Conservation (phyloP, 2,797 vertebrate genomes). For the Tadarida brasiliensis region DNA sequence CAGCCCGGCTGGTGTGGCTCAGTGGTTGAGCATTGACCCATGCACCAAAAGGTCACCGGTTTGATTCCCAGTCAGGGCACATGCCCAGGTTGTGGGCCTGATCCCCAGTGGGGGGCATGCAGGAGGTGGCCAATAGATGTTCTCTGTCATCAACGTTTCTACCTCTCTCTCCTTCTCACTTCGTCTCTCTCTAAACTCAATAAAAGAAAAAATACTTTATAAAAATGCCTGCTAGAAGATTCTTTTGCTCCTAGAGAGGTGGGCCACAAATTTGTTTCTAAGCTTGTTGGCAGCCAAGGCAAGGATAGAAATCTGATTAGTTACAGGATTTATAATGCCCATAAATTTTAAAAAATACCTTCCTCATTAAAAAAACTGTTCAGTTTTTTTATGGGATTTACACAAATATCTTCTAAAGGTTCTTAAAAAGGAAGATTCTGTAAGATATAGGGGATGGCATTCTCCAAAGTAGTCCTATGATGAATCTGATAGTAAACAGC, state of each 20-base stretch:
- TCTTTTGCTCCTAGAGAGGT: not conserved
- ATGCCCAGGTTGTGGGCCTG: no score
- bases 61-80: no score
- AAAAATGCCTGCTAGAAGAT: not conserved
- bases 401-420: not conserved
- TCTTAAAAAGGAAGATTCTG: not conserved
- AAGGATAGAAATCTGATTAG: not conserved
- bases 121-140: no score
- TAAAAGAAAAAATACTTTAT: no score
- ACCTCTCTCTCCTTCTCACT: no score
- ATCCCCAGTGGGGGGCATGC: no score
- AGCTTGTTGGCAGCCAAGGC: not conserved
- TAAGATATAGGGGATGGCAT: not conserved
- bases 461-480: not conserved
- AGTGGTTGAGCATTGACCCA: no score
- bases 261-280: constrained; percentile 43
- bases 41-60: no score
- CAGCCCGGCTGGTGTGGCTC: no score
- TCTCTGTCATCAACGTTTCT: no score
- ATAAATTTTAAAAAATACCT: not conserved
- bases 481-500: not conserved
- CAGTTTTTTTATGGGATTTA: not conserved
- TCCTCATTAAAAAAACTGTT: not conserved
- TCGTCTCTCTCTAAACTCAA: no score
- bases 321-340: not conserved